Percentiles rank a stretch among this genome's conserved stretches.
phyloP scores from a whole-genome alignment of 1,140 invertebrate genomes.

The Sarcophaga bullata region DNA sequence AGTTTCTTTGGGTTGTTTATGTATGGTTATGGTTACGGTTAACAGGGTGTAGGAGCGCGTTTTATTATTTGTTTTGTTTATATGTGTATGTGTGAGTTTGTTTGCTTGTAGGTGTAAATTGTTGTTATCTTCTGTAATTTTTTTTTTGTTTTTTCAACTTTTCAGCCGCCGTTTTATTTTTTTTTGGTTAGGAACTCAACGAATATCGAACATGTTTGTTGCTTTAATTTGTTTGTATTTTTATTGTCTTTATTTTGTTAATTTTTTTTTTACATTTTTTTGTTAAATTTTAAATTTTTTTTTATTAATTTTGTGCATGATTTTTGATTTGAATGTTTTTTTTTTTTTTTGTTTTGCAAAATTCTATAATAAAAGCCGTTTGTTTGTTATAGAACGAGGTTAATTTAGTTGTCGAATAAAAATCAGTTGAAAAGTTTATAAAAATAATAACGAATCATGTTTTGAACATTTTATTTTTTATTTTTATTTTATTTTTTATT shows the following conservation, averaged over 20 bases:
- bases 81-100: not conserved
- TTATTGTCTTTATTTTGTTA: slow-evolving; percentile 8
- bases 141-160: not conserved
- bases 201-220: slow-evolving; percentile 33
- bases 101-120: no score
- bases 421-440: no score
- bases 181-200: slow-evolving; percentile 30
- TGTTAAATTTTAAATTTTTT: not conserved
- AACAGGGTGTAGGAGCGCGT: not conserved
- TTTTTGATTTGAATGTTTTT: not conserved
- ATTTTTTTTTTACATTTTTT: not conserved
- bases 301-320: not conserved
- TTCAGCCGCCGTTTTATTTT: not conserved
- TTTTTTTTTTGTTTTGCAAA: not conserved
- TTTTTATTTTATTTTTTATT: no score
- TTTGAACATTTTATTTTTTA: no score
- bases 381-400: no score
- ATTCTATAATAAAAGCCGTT: no score
- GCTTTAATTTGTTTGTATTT: not conserved
- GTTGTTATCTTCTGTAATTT: not conserved
- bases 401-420: no score
- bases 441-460: no score
- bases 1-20: no score
- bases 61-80: not conserved
- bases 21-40: not conserved